Base-by-base conservation (phyloP, 2,888 invertebrate genomes). In the Acleris laterana region DNA sequence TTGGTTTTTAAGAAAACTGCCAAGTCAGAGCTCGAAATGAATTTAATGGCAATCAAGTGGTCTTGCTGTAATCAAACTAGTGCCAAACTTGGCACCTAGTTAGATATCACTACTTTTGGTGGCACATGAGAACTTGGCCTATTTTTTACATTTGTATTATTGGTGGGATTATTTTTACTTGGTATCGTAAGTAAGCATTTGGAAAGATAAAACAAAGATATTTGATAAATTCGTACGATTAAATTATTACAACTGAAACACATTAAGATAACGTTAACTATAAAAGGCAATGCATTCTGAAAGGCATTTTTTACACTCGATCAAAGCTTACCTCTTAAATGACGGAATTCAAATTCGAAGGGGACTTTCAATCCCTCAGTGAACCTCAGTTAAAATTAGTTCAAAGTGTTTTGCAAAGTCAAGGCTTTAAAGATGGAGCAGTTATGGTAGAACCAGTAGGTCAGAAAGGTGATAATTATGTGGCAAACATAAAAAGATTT, bases 401-500 rank as follows among this genome's bases (percentile, higher is more conserved):
- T 46, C 56, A 66, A 66, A 59, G 22, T 44, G 62, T 48, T 19
- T 60, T 71, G 5, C 48, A 52, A 17, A 60, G 66, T 48, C 53
- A 19, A 3, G 70, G 70, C 25, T 68, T 53, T 19, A 51, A 20
- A 17, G 56, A 57, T 55, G 69, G 70, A 44, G 69, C 58, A 50
- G 69, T 74, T 13, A 7, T 28, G 0, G 52, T 72, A 6, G 70
- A 70, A 68, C 59, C 65, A 44, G 70, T 72, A 1, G 72, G 74
- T 2, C 25, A 61, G 52, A 69, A 62, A 20, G 71, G 72, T 16
- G 74, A 72, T 52, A 74, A 74, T 44, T 71, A 70, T 6, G 19
- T 67, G 5, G 71, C 74, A 32, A 69, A 68, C n/a, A 64, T 74
- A 1, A 72, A 70, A 57, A 68, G 72, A 65, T 65, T 73, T n/a